Evolutionary conservation across 1,140 invertebrate genomes (phyloP).

Genomic region (Megalopta genalis): DNA sequence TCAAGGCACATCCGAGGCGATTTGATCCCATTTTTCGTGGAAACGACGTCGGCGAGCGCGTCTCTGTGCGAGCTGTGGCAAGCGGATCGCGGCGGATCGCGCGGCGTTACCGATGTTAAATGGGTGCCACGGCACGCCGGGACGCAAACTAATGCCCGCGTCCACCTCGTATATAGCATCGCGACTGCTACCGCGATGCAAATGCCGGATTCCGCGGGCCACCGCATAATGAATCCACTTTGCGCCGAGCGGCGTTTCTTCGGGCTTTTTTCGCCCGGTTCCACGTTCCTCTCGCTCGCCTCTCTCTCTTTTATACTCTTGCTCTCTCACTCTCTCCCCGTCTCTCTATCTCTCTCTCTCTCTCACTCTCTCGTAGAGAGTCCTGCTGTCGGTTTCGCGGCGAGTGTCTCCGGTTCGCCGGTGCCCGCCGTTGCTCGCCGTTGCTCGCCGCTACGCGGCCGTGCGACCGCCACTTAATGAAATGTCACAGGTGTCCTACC

Average conservation of each 20-base stretch:
- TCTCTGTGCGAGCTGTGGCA: slow-evolving; percentile 44
- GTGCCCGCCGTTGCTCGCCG: background rate
- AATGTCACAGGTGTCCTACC: slow-evolving; percentile 80
- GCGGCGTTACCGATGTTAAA: slow-evolving; percentile 77
- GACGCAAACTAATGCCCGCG: slow-evolving; percentile 78
- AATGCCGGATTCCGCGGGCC: slow-evolving; percentile 70
- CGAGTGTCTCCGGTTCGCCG: slow-evolving; percentile 19
- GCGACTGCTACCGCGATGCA: slow-evolving; percentile 69
- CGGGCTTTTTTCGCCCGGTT: slow-evolving; percentile 25
- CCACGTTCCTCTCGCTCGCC: slow-evolving; percentile 12
- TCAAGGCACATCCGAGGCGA: slow-evolving; percentile 17
- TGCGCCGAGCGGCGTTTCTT: slow-evolving; percentile 59
- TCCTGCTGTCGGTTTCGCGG: too few relatives aligned
- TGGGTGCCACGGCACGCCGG: slow-evolving; percentile 73
- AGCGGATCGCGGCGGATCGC: slow-evolving; percentile 57
- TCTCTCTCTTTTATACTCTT: background rate
- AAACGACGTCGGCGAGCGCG: slow-evolving; percentile 12
- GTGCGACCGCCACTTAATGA: slow-evolving; percentile 74
- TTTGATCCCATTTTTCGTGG: slow-evolving; percentile 42
- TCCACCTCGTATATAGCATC: slow-evolving; percentile 62
- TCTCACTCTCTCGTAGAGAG: background rate
- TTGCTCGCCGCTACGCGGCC: slow-evolving; percentile 25
- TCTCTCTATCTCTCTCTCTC: background rate
- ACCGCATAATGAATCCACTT: slow-evolving; percentile 76
- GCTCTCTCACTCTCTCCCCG: background rate